Evolutionary conservation across 1,140 invertebrate genomes (phyloP).

Genomic region (Drosophila funebris): DNA sequence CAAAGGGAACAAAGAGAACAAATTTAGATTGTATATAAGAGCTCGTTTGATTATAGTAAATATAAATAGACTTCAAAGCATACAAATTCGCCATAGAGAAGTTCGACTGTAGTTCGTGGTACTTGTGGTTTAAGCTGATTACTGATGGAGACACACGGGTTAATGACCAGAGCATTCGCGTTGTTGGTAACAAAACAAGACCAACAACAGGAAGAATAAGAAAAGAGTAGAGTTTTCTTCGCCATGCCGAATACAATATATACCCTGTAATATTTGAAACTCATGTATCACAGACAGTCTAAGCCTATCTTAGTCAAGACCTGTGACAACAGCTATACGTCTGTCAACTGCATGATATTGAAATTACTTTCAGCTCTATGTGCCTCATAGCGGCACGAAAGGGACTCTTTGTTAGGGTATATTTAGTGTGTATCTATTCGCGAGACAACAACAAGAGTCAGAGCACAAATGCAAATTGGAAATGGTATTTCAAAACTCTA

Average conservation of each 20-base stretch:
- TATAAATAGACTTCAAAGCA: too few relatives aligned
- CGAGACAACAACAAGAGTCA: slow-evolving; percentile 7
- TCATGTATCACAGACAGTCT: not conserved
- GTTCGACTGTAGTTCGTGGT: not conserved
- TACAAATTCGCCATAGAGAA: not conserved
- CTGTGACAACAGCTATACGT: too few relatives aligned
- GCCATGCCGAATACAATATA: not conserved
- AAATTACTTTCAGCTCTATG: too few relatives aligned
- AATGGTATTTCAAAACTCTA: slow-evolving; percentile 20
- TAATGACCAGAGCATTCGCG: not conserved
- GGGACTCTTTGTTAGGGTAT: not conserved
- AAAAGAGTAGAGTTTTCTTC: not conserved
- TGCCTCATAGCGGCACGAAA: too few relatives aligned
- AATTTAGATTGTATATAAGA: too few relatives aligned
- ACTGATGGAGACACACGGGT: not conserved
- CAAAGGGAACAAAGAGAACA: not conserved
- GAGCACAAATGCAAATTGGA: slow-evolving; percentile 69
- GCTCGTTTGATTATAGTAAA: too few relatives aligned
- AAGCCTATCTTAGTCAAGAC: too few relatives aligned
- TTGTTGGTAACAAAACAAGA: not conserved
- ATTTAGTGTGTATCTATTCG: not conserved
- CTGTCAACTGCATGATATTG: too few relatives aligned
- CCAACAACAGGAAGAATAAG: not conserved
- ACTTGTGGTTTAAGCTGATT: not conserved
- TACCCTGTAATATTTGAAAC: not conserved